Evolutionary conservation across 2,888 invertebrate genomes (phyloP).

Genomic region (Plagodis dolabraria): DNA sequence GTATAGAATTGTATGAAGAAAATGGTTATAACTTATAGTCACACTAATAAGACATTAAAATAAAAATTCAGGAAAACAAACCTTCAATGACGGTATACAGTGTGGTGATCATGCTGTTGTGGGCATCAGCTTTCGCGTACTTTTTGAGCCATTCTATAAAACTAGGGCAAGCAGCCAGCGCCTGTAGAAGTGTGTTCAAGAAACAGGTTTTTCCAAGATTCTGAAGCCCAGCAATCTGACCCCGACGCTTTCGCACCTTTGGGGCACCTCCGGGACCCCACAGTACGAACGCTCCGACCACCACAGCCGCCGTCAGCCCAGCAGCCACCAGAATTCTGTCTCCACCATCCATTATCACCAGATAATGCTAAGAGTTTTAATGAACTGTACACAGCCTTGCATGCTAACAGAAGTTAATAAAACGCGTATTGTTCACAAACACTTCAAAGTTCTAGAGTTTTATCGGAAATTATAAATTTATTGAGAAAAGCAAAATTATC

Average conservation of each 20-base stretch:
- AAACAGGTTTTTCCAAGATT: slow-evolving; percentile 98
- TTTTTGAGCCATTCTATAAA: slow-evolving; percentile 93
- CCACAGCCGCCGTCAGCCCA: slow-evolving; percentile 91
- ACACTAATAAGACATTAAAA: neutral
- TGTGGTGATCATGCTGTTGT: slow-evolving; percentile 90
- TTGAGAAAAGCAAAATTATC: too few relatives aligned
- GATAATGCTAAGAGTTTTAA: slow-evolving; percentile 25
- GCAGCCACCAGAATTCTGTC: slow-evolving; percentile 92
- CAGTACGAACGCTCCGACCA: slow-evolving; percentile 92
- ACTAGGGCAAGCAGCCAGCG: slow-evolving; percentile 93
- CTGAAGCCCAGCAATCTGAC: slow-evolving; percentile 93
- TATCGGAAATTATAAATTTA: too few relatives aligned
- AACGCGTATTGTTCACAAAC: slow-evolving; percentile 6
- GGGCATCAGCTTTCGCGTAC: slow-evolving; percentile 85
- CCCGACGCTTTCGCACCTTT: slow-evolving; percentile 86
- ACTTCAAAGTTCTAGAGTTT: too few relatives aligned
- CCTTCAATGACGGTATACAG: slow-evolving; percentile 90
- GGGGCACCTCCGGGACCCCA: slow-evolving; percentile 91
- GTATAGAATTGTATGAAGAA: too few relatives aligned
- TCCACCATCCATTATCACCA: slow-evolving; percentile 87
- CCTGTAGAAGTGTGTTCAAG: slow-evolving; percentile 95
- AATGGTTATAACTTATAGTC: neutral
- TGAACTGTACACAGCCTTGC: slow-evolving; percentile 14
- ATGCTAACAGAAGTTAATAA: slow-evolving; percentile 19
- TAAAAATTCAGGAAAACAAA: slow-evolving; percentile 55